These are phyloP conservation scores for Lepidonotus clava DNA, from an alignment of 2,888 invertebrate genomes.

Conservation along the genomic window DNA sequence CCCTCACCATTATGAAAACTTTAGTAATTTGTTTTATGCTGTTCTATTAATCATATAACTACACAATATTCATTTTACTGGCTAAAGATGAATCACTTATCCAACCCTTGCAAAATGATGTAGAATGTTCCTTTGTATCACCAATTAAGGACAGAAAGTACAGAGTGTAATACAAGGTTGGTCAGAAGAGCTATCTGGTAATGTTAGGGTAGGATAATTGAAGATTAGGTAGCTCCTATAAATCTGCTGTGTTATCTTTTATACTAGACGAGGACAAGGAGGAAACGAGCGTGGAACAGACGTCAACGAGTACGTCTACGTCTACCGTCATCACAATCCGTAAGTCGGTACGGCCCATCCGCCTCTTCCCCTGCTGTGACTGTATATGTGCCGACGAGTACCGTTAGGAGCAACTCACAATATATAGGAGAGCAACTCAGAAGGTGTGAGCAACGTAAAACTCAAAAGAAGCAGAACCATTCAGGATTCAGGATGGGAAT, in stretches of 20 bases:
- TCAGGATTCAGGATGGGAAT: too few species aligned
- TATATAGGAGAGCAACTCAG: too few species aligned
- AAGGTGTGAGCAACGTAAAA: too few species aligned
- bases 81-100: not conserved
- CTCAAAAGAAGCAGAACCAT: too few species aligned
- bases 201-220: not conserved
- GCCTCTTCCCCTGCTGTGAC: slow-evolving; percentile 21
- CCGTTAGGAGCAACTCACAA: too few species aligned
- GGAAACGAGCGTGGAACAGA: not conserved
- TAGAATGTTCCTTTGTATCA: not conserved
- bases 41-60: too few species aligned
- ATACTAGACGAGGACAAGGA: not conserved
- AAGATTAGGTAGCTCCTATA: not conserved
- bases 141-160: not conserved
- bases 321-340: not conserved
- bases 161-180: not conserved
- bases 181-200: not conserved
- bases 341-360: not conserved
- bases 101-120: not conserved
- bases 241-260: not conserved
- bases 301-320: not conserved
- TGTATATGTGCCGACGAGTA: slow-evolving; percentile 4
- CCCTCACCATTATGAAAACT: too few species aligned
- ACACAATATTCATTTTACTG: not conserved
- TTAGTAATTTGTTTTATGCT: too few species aligned